Percentiles rank a stretch among this genome's conserved stretches.
These are phyloP conservation scores for Bellardia bayeri DNA, from an alignment of 2,888 invertebrate genomes.

Conservation along the genomic window DNA sequence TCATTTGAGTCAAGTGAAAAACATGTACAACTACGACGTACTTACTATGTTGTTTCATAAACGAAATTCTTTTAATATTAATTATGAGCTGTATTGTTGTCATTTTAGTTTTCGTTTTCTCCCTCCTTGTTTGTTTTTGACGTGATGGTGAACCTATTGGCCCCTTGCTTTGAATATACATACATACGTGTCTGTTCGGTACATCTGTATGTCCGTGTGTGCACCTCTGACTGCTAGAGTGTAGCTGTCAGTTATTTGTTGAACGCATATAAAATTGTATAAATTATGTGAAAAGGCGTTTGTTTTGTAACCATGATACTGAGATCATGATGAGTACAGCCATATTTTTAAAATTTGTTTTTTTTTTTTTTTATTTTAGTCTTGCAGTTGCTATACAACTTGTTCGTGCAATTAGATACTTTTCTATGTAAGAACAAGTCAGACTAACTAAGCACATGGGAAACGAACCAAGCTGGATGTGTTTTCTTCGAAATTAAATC, in stretches of 20 bases:
- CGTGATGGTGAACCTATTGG: constrained; percentile 19
- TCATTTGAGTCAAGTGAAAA: constrained; percentile 27
- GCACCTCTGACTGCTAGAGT: constrained; percentile 1
- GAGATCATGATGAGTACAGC: constrained; percentile 43
- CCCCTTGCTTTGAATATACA: constrained; percentile 53
- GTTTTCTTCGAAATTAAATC: constrained; percentile 6
- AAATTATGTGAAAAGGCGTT: constrained; percentile 66
- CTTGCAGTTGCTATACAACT: neutral
- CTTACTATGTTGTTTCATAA: neutral
- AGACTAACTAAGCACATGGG: neutral
- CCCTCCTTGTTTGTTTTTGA: constrained; percentile 24
- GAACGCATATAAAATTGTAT: constrained; percentile 60
- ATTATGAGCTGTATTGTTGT: constrained; percentile 17
- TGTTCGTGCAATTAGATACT: neutral
- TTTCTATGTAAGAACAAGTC: constrained; percentile 1
- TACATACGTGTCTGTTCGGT: constrained; percentile 24
- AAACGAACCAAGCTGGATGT: constrained; percentile 39
- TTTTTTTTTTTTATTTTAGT: constrained; percentile 21
- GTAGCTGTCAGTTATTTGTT: constrained; percentile 63
- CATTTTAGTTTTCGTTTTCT: constrained; percentile 6
- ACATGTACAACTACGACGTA: neutral
- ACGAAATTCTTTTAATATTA: constrained; percentile 45
- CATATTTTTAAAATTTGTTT: constrained; percentile 8
- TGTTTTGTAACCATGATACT: constrained; percentile 60
- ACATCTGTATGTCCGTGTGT: constrained; percentile 27